Evolutionary conservation across 30 jellyfish, hydroid and myxozoan species (phyloP), one percentile per base, ranked within the genome.

Genomic region (Aurelia aurita): DNA sequence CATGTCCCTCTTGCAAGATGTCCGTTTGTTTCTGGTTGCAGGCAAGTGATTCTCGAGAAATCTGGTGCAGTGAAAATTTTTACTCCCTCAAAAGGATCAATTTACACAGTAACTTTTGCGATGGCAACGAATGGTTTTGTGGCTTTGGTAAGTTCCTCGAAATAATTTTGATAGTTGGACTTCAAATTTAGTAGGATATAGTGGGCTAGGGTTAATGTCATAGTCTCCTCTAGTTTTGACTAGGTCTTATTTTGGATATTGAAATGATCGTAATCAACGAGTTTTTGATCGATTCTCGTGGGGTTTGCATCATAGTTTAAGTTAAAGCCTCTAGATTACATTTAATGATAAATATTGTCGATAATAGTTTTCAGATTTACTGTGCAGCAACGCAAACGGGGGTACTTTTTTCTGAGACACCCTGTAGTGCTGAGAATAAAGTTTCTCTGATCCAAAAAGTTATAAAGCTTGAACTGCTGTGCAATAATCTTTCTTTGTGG

Each of bases 11-110:
- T 85, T 20, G 60, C 95, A 18, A 83, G 71, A 21, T 92, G 98
- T 81, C 78, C 89, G 19, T 88, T 86, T 49, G 85, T 70, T 14
- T 92, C 80, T 60, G 92, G 87, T n/a, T 92, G 98, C 87, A 86
- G 98, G 21, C 91, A 92, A 66, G 94, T 67, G 3, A 84, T 86
- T 25, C 47, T 86, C 72, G 87, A 58, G 23, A 43, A 27, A 25
- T 22, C 26, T 18, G 64, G 76, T 2, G 65, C 45, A n/a, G 34
- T 85, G 3, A 35, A 35, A 67, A 59, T 6, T n/a, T 45, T 72
- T 27, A 3, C 23, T 5, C 39, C 72, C 19, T 34, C 14, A 16
- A 51, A 63, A 27, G 77, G 73, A 8, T 65, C 49, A 21, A 73
- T 8, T 27, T 71, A 72, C 66, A 32, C 69, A 8, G 57, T 74